Percentiles rank a stretch among this genome's conserved stretches.
phyloP scores from a whole-genome alignment of 2,113 vertebrate species.

The Prinia subflava region DNA sequence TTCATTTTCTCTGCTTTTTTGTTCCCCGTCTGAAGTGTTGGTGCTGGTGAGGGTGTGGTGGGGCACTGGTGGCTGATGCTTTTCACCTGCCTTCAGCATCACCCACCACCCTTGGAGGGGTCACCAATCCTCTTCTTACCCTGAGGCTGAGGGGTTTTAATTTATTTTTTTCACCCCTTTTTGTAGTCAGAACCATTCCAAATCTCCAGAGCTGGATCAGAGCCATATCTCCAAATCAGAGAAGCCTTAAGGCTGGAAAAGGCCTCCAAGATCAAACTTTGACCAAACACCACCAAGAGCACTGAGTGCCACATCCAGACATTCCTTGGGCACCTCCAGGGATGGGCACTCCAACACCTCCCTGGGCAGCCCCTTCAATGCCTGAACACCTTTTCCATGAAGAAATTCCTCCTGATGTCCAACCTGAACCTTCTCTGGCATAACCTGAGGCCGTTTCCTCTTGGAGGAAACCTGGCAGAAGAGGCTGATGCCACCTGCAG shows the following conservation, averaged over 20 bases:
- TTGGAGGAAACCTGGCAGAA: neutral
- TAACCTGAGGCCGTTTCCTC: neutral
- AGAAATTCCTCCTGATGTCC: neutral
- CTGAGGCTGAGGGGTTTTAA: fast-evolving
- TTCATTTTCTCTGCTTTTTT: neutral
- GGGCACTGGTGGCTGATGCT: neutral
- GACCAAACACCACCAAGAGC: neutral
- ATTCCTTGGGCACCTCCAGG: neutral
- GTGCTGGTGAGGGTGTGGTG: neutral
- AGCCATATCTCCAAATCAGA: neutral
- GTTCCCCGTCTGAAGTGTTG: neutral
- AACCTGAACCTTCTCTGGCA: neutral
- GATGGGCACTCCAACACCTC: neutral
- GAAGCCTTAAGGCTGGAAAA: neutral
- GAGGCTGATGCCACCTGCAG: neutral
- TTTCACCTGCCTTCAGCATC: neutral
- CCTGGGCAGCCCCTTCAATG: neutral
- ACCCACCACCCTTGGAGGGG: neutral
- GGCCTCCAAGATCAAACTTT: neutral
- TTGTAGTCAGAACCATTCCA: neutral
- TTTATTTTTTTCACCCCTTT: neutral
- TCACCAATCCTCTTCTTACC: neutral
- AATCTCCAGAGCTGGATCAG: neutral
- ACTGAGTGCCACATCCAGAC: neutral
- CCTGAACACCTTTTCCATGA: neutral